phyloP scores from a whole-genome alignment of 1,140 invertebrate species.

The Steinernema feltiae region DNA sequence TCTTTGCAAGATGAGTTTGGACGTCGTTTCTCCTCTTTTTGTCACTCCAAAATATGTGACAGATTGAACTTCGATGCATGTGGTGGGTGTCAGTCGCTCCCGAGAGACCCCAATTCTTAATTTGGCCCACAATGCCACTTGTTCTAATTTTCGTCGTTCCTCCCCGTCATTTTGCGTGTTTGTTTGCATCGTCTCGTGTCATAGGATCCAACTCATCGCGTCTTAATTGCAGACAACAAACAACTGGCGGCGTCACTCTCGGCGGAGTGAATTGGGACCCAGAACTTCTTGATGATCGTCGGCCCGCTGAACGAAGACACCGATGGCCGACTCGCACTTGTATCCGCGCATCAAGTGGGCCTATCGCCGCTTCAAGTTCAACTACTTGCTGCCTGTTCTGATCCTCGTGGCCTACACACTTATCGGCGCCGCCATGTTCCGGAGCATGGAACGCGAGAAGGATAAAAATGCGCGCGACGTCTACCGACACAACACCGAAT shows the following conservation, averaged over 20 bases:
- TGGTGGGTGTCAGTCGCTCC: not conserved
- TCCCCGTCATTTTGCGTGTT: not conserved
- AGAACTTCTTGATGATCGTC: not conserved
- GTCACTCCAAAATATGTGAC: not conserved
- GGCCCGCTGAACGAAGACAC: not conserved
- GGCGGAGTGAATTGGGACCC: not conserved
- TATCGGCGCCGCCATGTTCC: constrained; percentile 44
- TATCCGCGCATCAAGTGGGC: constrained; percentile 37
- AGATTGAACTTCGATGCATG: not conserved
- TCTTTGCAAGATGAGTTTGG: not conserved
- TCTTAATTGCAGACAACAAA: not conserved
- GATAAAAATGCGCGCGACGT: constrained; percentile 31
- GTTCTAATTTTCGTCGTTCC: not conserved
- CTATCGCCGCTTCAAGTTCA: constrained; percentile 46
- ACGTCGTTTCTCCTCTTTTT: not conserved
- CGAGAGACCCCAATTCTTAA: not conserved
- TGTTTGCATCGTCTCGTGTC: not conserved
- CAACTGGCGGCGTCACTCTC: not conserved
- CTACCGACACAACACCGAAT: constrained; percentile 44
- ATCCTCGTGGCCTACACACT: constrained; percentile 43
- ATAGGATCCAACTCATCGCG: not conserved
- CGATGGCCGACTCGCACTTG: constrained; percentile 12
- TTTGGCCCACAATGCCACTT: not conserved
- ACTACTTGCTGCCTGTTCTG: constrained; percentile 39
- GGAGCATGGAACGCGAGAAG: constrained; percentile 42